Conservation (phyloP, 2,888 invertebrate species). For the Linyphia triangularis region DNA sequence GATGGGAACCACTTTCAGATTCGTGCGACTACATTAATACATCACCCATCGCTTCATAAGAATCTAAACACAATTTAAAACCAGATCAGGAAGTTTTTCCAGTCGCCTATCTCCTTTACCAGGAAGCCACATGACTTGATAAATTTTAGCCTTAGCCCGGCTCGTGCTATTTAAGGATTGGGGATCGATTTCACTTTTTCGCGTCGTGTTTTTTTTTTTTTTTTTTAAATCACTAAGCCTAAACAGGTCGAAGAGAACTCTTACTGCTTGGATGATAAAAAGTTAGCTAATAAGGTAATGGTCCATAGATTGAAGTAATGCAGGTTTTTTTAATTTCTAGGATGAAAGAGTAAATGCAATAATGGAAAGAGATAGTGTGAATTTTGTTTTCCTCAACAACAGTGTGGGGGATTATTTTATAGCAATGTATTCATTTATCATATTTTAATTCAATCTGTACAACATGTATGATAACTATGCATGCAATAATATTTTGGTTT, state of each 20-base stretch:
- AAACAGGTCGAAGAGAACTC: constrained; percentile 21
- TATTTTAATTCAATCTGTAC: too few species aligned
- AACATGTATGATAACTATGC: not conserved
- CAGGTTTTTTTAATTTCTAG: constrained; percentile 9
- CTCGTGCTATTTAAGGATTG: constrained; percentile 27
- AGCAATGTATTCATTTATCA: not conserved
- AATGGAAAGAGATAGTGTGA: not conserved
- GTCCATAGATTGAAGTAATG: constrained; percentile 23
- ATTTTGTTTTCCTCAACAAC: not conserved
- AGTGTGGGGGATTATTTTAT: not conserved
- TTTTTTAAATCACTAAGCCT: constrained; percentile 16
- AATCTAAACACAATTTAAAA: constrained; percentile 40
- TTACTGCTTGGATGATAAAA: constrained; percentile 5
- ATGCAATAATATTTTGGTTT: not conserved
- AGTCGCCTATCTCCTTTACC: constrained; percentile 34
- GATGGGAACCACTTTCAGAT: not conserved
- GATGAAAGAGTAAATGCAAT: not conserved
- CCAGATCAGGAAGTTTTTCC: constrained; percentile 39
- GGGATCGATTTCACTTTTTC: constrained; percentile 22
- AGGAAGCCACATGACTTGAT: constrained; percentile 49
- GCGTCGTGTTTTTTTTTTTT: not conserved
- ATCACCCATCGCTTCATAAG: constrained; percentile 23
- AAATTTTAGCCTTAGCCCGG: constrained; percentile 30
- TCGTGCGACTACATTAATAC: constrained; percentile 46
- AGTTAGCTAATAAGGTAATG: constrained; percentile 41